Evolutionary conservation across 2,888 invertebrate genomes (phyloP), one percentile per base, ranked within the genome.

Genomic region (Drosophila vallismaia): DNA sequence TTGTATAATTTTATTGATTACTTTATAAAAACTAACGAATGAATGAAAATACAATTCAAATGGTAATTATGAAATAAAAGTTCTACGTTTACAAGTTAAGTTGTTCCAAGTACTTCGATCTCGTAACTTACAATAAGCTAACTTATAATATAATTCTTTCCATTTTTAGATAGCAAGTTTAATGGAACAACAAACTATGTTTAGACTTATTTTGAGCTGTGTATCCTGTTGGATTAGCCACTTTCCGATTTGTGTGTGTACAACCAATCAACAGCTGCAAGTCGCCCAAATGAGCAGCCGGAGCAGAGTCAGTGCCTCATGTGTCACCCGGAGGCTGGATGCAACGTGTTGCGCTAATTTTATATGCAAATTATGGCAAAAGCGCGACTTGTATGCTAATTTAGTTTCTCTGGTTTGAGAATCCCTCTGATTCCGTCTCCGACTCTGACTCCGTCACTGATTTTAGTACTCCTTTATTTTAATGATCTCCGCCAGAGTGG

Each of bases 351-450:
- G 81, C 75, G 84, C 84, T 85, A 85, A 85, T 85, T 85, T 85
- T 85, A 86, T 86, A 85, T 85, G 84, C 84, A 85, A 85, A 85
- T 85, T 81, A 84, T 86, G 84, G 79, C 81, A 78, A 86, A 80
- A 86, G 86, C 81, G 71, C 81, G 76, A 77, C 77, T 83, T 83
- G 84, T 86, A 84, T 84, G 84, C 86, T 84, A 84, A 84, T 84
- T 84, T 84, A 59, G 48, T 64, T 45, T 52, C 75, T 57, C 68
- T 71, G 53, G 48, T 60, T 48, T 45, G 29, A 50, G 19, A 54
- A 28, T 36, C 46, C 14, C 40, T 38, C 52, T 44, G 59, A 7
- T 49, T 8, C 12, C 1, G 19, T 10, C 24, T 14, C 52, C 33
- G 38, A 31, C 40, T 38, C 28, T 0, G 28, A 28, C 28, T 28